Conservation (phyloP, 2,113 vertebrate species). For the Otis tarda region DNA sequence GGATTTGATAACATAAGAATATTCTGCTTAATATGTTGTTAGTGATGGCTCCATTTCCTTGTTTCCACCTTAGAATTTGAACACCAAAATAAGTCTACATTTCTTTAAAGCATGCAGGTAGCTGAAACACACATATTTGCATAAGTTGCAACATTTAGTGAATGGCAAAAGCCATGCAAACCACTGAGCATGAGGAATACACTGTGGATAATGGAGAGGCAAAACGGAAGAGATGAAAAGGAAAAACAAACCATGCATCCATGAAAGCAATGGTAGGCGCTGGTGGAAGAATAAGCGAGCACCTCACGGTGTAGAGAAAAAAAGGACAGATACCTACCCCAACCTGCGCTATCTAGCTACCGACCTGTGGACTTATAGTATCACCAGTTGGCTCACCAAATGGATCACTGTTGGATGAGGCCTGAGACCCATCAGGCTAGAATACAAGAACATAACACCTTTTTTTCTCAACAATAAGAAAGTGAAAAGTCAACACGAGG, state of each 20-base stretch:
- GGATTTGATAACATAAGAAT: background rate
- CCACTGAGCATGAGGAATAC: constrained; percentile 18
- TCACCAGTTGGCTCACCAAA: constrained; percentile 91
- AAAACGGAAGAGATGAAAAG: constrained; percentile 24
- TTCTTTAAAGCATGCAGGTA: constrained; percentile 54
- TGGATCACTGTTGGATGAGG: constrained; percentile 93
- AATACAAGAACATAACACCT: constrained; percentile 84
- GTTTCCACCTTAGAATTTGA: background rate
- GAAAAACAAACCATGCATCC: constrained; percentile 47
- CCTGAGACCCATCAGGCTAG: constrained; percentile 96
- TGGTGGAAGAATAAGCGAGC: constrained; percentile 48
- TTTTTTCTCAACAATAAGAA: constrained; percentile 73
- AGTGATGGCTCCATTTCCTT: constrained; percentile 15
- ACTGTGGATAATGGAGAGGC: constrained; percentile 32
- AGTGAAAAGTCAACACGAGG: constrained; percentile 66
- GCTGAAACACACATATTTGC: constrained; percentile 41
- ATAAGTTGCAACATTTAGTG: constrained; percentile 38
- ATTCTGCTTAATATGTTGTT: background rate
- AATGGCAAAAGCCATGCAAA: constrained; percentile 66
- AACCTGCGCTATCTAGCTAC: constrained; percentile 98
- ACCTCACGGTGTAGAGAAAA: constrained; percentile 69
- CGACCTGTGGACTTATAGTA: constrained; percentile 95
- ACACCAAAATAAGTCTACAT: constrained; percentile 8
- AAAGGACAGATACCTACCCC: constrained; percentile 94
- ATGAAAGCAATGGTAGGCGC: constrained; percentile 61